These are phyloP conservation scores for Podarcis raffonei DNA, from an alignment of 2,113 vertebrate genomes.

Conservation along the genomic window DNA sequence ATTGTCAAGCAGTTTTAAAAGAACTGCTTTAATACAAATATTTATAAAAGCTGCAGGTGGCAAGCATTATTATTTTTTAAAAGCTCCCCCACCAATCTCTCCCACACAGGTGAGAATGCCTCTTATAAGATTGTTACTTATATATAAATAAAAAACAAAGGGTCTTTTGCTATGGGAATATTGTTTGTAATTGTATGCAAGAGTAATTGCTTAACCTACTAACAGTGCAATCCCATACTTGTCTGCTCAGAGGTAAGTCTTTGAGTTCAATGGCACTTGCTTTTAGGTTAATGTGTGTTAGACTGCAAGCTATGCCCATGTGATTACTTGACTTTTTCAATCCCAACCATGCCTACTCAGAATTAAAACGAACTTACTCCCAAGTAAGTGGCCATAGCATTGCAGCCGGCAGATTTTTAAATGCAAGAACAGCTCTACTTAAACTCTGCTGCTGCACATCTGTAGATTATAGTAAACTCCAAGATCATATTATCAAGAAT, in stretches of 20 bases:
- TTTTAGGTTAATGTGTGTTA: background rate
- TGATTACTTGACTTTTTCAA: background rate
- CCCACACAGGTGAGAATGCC: background rate
- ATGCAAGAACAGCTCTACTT: background rate
- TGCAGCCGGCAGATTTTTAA: background rate
- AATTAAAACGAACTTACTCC: background rate
- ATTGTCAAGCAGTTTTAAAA: background rate
- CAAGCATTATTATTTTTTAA: background rate
- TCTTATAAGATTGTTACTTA: too few relatives aligned
- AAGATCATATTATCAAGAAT: too few relatives aligned
- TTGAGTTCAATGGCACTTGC: background rate
- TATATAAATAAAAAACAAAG: too few relatives aligned
- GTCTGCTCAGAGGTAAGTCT: too few relatives aligned
- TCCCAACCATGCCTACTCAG: background rate
- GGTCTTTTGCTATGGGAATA: too few relatives aligned
- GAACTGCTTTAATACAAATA: background rate
- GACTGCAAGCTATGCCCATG: background rate
- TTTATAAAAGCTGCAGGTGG: background rate
- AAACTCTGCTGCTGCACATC: background rate
- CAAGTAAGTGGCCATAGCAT: background rate
- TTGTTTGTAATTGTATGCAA: too few relatives aligned
- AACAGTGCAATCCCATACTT: too few relatives aligned
- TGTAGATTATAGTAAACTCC: too few relatives aligned
- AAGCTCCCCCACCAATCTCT: background rate
- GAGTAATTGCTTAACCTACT: too few relatives aligned